Evolutionary conservation across 2,113 vertebrate genomes (phyloP), one percentile per base, ranked within the genome.

Genomic region (Vireo altiloquus): DNA sequence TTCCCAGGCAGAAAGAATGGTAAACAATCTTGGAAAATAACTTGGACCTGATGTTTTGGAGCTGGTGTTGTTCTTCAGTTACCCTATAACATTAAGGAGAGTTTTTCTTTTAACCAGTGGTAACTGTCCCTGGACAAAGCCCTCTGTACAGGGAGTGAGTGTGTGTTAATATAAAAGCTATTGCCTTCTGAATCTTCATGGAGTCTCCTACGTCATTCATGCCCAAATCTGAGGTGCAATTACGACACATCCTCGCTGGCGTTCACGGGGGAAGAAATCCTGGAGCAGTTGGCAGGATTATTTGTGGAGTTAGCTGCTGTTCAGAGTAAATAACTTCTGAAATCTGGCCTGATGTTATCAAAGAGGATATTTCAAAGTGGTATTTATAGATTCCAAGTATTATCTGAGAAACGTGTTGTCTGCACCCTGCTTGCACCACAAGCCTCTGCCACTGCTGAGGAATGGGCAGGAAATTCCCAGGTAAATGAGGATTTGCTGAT

Each of bases 261-360:
- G 4, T 11, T 35, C 9, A 11, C 3, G 5, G 2, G 1, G 25
- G 57, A 1, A 33, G 57, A 60, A 90, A 90, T 76, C 92, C 79
- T 15, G 10, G 63, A 63, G 90, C 82, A 37, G 75, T 50, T 14
- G 37, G 66, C 53, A 46, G 91, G 92, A 66, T 95, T 87, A 85
- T 35, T 59, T 74, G 70, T 35, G 5, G 84, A 82, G 85, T 82
- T 89, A 85, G 75, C 82, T 77, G 91, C 87, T 82, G 78, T 5
- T 85, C 16, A 2, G 59, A 66, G 87, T 92, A 95, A 96, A 94
- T 91, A 91, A 95, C 63, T 93, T 50, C 57, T n/a, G 84, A 91
- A 90, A 95, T 88, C 66, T 77, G 84, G 42, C 78, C 78, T 44
- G 91, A n/a, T 70, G 90, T 74, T 82, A 87, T 84, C 69, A 53